These are phyloP conservation scores for Pandemis cinnamomeana DNA, from an alignment of 2,888 invertebrate species.

Conservation along the genomic window DNA sequence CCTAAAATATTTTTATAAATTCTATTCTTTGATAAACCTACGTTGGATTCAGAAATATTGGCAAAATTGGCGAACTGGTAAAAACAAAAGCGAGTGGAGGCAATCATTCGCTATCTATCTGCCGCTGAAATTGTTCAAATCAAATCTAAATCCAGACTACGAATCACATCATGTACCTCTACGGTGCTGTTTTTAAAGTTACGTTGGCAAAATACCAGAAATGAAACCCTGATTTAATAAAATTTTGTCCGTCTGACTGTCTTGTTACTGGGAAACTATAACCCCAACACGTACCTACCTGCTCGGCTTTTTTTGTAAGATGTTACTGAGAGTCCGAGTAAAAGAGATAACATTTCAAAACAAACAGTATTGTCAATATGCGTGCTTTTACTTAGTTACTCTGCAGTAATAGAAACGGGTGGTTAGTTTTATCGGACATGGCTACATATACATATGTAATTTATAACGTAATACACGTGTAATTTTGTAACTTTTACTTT, in stretches of 20 bases:
- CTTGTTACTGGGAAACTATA: no score
- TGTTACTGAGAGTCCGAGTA: not conserved
- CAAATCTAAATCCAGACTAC: constrained; percentile 56
- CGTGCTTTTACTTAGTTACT: constrained; percentile 15
- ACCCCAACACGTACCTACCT: no score
- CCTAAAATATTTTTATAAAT: not conserved
- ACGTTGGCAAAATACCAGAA: no score
- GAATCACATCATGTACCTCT: constrained; percentile 19
- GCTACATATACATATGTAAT: not conserved
- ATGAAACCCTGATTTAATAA: no score
- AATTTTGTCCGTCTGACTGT: no score
- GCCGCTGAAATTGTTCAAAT: constrained; percentile 56
- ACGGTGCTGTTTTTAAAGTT: not conserved
- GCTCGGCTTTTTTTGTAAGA: not conserved
- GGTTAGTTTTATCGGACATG: not conserved
- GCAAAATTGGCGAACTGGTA: constrained; percentile 57
- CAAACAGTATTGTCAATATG: constrained; percentile 29
- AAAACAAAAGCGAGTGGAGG: constrained; percentile 51
- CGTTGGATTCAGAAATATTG: constrained; percentile 53
- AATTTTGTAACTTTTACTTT: not conserved
- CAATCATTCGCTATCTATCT: constrained; percentile 53
- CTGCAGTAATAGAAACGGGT: not conserved
- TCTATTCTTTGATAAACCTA: constrained; percentile 17
- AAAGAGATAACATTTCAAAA: constrained; percentile 22
- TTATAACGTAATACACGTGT: constrained; percentile 2